Base-by-base conservation (phyloP, 1,140 invertebrate species). In the Drosophila equinoxialis region DNA sequence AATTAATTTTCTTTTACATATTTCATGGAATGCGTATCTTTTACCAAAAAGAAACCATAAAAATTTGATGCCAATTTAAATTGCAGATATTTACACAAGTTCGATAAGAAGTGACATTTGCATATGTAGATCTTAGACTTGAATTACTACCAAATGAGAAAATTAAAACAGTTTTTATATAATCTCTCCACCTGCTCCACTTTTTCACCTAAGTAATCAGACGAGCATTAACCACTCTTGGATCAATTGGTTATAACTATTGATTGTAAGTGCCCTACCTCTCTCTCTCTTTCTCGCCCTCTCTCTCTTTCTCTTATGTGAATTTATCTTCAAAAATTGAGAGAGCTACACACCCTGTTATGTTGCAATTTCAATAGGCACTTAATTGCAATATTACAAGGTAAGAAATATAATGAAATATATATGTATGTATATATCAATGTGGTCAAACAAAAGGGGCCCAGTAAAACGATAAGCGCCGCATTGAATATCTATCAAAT, bases 351-450 rank as follows among this genome's bases (percentile, higher is more conserved):
- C 45, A 51, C 45, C 17, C 10, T 23, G 17, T 23, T 51, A 23
- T 51, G 7, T 23, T 10, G 17, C n/a, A 51, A 51, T 51, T 30
- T 30, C 17, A 51, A 51, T 10, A 17, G 14, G 14, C 45, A 48
- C 14, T 48, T 48, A 48, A 51, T 51, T 51, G 45, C 10, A 51
- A 10, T 51, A 51, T 23, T 23, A 51, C 45, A 51, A 51, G 17
- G 17, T 23, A 11, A 11, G 7, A 51, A 51, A 51, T 11, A 11
- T 39, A 39, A 26, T 26, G 23, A 26, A 26, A 26, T 30, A 30
- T 30, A 30, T 30, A 30, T n/a, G n/a, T n/a, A n/a, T n/a, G n/a
- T n/a, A n/a, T 13, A 39, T 39, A 39, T 13, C 11, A 39, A 13
- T 39, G 10, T 39, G 37, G 37, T 39, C 37, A 39, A 39, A 39